Evolutionary conservation across 1,140 invertebrate genomes (phyloP), one percentile per base, ranked within the genome.

Genomic region (Drosophila nasuta): DNA sequence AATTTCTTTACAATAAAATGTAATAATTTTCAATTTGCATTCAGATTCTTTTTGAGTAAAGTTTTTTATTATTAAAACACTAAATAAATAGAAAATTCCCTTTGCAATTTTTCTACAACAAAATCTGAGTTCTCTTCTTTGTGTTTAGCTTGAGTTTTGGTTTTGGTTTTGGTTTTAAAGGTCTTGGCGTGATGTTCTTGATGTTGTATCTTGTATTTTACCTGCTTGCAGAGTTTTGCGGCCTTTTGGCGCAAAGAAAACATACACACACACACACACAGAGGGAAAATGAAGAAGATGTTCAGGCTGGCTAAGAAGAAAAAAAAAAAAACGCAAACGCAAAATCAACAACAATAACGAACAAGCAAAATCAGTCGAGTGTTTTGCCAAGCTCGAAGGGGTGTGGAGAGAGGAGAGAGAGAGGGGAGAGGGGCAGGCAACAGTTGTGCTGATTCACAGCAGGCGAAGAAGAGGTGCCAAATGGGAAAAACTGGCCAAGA

Each of bases 301-400:
- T 25, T 46, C 20, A 25, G 20, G 60, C 13, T 43, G 46, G 30
- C 7, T 13, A 54, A 13, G 45, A 48, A 71, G 35, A 11, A 25
- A 15, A 49, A 13, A 35, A 20, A 41, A 52, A 38, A 63, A 60
- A 45, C 58, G 35, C 64, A 79, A 81, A 82, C 77, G 77, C 81
- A 83, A 80, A 83, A 83, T 83, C 77, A 85, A 85, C 81, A 83
- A 80, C 72, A 85, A 64, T 66, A 75, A 76, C 67, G 63, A 72
- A 72, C 70, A 54, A 73, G 70, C 70, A 49, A 52, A 86, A 82
- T 87, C 83, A 82, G 67, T 86, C 79, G 81, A 85, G 82, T 86
- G 70, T 86, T 86, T 82, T 73, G 45, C 6, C 51, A 66, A 49
- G 7, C 30, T 33, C 10, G 48, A 11, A 33, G 13, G 35, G 5